Evolutionary conservation across 1,140 invertebrate genomes (phyloP), one percentile per base, ranked within the genome.

Genomic region (Cydia amplana): DNA sequence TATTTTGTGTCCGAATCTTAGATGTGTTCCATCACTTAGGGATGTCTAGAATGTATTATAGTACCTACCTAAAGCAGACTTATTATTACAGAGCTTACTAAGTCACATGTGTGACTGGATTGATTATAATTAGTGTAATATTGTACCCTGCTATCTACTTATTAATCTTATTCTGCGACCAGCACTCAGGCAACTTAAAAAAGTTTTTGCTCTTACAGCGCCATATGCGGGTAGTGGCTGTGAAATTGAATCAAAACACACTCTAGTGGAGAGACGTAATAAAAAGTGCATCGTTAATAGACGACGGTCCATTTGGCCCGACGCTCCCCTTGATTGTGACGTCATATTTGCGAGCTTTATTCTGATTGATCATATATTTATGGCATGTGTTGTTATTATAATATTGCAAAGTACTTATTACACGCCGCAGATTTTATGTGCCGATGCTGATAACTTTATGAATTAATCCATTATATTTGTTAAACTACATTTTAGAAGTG

Each of bases 201-300:
- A 60, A 60, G 20, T 60, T 67, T 32, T 28, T n/a, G 12, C 64
- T 28, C 23, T n/a, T 36, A 65, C 63, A 32, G 28, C 75, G 77
- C 77, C 77, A 76, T 78, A 78, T 77, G 78, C 75, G 74, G 46
- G 75, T 74, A 76, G 25, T 60, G 63, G 40, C 60, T 74, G 75
- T 77, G 75, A 75, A 79, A 79, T 79, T 73, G 60, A 79, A 79
- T 79, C 75, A 79, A 79, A 79, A 79, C 76, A 77, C 64, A 72
- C 70, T 43, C 25, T 73, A 74, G n/a, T 67, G 23, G 64, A 60
- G 64, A 67, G 64, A 36, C 25, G 64, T 36, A 67, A 36, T 67
- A 36, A 67, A 67, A 67, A 32, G 64, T 67, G 64, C 64, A 67
- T 28, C 28, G 64, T 67, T 67, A 67, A 67, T 67, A 67, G 25